A percentile compares a stretch with the other conserved stretches of the same genome.
These are phyloP conservation scores for Pseudorasbora parva DNA, from an alignment of 2,113 vertebrate genomes.

Conservation along the genomic window DNA sequence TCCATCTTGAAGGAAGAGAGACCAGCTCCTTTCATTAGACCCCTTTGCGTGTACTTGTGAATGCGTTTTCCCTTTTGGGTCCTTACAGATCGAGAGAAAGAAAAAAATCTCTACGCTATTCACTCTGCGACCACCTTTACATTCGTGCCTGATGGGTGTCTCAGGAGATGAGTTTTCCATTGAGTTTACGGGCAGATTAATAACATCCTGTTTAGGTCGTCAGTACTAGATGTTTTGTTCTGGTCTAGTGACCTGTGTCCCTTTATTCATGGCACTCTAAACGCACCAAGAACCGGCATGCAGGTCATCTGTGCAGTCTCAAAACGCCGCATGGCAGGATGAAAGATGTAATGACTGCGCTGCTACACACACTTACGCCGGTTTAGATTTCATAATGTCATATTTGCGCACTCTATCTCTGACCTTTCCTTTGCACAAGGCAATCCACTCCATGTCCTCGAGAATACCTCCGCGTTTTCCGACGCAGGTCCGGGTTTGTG, in stretches of 20 bases:
- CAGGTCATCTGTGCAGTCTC: conserved; percentile 35
- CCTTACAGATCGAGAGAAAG: not conserved
- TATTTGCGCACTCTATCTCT: conserved; percentile 64
- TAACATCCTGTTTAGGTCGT: not conserved
- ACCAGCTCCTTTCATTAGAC: conserved; percentile 40
- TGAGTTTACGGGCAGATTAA: conserved; percentile 6
- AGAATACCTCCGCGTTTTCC: conserved; percentile 16
- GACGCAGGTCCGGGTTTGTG: conserved; percentile 21
- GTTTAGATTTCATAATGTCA: conserved; percentile 69
- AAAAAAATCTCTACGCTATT: not conserved
- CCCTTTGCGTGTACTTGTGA: conserved; percentile 10
- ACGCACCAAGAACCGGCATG: conserved; percentile 26
- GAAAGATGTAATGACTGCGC: conserved; percentile 8
- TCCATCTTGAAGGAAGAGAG: conserved; percentile 33
- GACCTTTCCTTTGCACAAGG: conserved; percentile 68
- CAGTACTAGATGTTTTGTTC: not conserved
- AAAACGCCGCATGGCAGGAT: not conserved
- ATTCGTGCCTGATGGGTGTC: not conserved
- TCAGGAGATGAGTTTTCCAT: not conserved
- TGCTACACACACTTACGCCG: conserved; percentile 1
- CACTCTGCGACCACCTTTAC: not conserved
- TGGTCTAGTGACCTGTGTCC: conserved; percentile 26
- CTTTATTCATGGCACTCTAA: conserved; percentile 51
- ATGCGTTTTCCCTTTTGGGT: conserved; percentile 27
- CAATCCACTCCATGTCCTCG: conserved; percentile 39